Base-by-base conservation (phyloP, 1,140 invertebrate genomes). In the Drosophila tristis region DNA sequence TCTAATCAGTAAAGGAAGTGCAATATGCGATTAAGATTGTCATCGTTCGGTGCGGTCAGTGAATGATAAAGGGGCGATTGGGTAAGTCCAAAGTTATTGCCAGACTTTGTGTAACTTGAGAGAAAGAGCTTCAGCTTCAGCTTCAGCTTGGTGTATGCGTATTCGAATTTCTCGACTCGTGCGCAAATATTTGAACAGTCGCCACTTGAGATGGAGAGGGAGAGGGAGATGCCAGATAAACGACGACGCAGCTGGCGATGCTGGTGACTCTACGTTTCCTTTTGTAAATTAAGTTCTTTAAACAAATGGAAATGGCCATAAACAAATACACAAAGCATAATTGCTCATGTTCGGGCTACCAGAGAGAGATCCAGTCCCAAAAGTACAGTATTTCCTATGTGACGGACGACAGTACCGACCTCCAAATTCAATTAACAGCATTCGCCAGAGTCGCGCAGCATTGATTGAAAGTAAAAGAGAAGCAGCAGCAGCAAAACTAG, bases 271-370 rank as follows among this genome's bases (percentile, higher is more conserved):
- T 70, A 59, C 62, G 65, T 67, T 67, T 56, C 16, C 50, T 67
- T 58, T 29, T 42, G 47, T 59, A 65, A 79, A 84, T 84, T 72
- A 74, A 84, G 66, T 76, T 84, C 75, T 80, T 70, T 74, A 80
- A 85, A 80, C 80, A 85, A 85, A 85, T 84, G 60, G 61, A 82
- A 84, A 84, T 72, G 75, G 45, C 66, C 72, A 79, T 84, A 84
- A 84, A 84, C 80, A 84, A 84, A 84, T 59, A 76, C 20, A 51
- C 75, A 76, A 84, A 84, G 80, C 75, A 84, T 84, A 84, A 84
- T 84, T 84, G 80, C 58, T 75, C 47, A 75, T 78, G 80, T 71
- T 78, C 50, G 43, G 43, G 42, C 60, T 70, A 54, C 55, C 68
- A 63, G 50, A 56, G 4, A 25, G 25, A 58, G 54, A 23, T 11